A percentile compares a stretch with the other conserved stretches of the same genome.
These are phyloP conservation scores for Eurystomus gularis DNA, from an alignment of 2,113 vertebrate genomes.

Conservation along the genomic window DNA sequence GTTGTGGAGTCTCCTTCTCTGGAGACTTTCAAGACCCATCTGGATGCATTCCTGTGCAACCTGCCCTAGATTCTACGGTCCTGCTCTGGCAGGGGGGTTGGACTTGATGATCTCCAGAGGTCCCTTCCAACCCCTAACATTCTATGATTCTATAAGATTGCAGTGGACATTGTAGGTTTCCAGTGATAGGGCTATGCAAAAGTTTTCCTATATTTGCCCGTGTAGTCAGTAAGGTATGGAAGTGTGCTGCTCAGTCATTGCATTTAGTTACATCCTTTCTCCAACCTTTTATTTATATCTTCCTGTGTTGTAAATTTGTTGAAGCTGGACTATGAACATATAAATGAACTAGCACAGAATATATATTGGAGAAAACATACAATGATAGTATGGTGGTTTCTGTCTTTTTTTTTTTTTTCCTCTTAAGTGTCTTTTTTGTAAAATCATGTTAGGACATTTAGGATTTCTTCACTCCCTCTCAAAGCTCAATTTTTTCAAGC, in stretches of 20 bases:
- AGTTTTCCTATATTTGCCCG: not conserved
- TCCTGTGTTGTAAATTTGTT: not conserved
- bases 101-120: too few relatives aligned
- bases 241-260: not conserved
- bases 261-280: not conserved
- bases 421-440: not conserved
- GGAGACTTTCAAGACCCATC: too few relatives aligned
- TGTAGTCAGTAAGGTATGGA: not conserved
- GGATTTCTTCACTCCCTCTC: not conserved
- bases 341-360: not conserved
- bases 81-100: too few relatives aligned
- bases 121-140: too few relatives aligned
- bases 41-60: too few relatives aligned
- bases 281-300: not conserved
- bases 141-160: too few relatives aligned
- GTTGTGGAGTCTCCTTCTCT: too few relatives aligned
- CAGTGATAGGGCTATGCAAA: not conserved
- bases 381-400: not conserved
- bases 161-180: not conserved
- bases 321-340: not conserved
- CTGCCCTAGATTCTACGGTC: too few relatives aligned
- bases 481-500: not conserved
- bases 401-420: not conserved
- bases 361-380: not conserved
- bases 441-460: not conserved